phyloP scores from a whole-genome alignment of 2,113 vertebrate genomes.

The Neolamprologus cancellatus region DNA sequence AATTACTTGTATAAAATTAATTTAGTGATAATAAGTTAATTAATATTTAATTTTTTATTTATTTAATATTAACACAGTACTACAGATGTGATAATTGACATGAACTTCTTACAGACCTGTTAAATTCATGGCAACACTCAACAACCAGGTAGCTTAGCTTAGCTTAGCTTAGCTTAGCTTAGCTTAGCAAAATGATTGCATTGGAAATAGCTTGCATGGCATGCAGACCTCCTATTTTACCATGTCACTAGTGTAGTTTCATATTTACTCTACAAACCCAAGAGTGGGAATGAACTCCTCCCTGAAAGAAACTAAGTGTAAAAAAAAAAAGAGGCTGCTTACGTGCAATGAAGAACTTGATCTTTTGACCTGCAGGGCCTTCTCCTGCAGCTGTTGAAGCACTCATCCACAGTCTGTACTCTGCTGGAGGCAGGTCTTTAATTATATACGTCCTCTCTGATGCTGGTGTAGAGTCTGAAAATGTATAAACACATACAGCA shows the following conservation, averaged over 20 bases:
- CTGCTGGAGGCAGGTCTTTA: background rate
- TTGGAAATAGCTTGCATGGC: background rate
- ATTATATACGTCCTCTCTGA: slow-evolving; percentile 5
- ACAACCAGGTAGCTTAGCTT: background rate
- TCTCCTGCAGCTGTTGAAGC: slow-evolving; percentile 61
- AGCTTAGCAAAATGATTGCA: background rate
- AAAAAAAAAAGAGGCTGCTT: background rate
- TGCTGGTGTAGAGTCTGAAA: slow-evolving; percentile 13
- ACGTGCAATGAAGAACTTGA: slow-evolving; percentile 45
- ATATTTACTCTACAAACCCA: background rate
- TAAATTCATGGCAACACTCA: background rate
- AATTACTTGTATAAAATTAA: background rate
- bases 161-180: background rate
- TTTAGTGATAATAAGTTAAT: background rate
- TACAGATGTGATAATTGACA: background rate
- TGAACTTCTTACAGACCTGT: background rate
- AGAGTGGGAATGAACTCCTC: background rate
- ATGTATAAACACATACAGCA: background rate
- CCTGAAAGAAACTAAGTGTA: background rate
- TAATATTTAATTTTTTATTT: background rate
- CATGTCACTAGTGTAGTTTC: background rate
- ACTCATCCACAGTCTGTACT: slow-evolving; percentile 60
- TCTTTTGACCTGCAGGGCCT: slow-evolving; percentile 2
- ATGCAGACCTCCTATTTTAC: background rate
- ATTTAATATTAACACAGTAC: background rate